Conservation (phyloP, 1,140 invertebrate species). For the Nephila pilipes region DNA sequence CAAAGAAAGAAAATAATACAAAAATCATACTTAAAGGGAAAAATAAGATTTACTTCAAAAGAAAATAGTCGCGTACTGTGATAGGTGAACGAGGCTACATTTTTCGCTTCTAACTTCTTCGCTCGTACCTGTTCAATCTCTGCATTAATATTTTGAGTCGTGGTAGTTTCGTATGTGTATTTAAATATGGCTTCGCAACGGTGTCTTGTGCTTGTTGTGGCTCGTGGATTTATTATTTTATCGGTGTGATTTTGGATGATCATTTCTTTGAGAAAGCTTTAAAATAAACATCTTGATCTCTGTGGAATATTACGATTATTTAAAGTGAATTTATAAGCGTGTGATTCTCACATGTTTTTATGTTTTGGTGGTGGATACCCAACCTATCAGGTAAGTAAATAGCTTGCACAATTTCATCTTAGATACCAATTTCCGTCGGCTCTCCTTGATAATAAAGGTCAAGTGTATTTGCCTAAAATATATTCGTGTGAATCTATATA, state of each 20-base stretch:
- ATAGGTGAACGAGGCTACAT: constrained; percentile 49
- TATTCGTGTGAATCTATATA: neutral
- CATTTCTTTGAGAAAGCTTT: neutral
- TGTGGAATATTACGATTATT: constrained; percentile 22
- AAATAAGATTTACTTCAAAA: neutral
- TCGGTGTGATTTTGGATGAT: neutral
- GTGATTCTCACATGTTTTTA: constrained; percentile 38
- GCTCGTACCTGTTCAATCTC: constrained; percentile 40
- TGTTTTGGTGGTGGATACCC: constrained; percentile 45
- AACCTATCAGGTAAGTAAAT: constrained; percentile 45
- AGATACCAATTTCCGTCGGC: constrained; percentile 12
- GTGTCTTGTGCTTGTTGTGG: constrained; percentile 48
- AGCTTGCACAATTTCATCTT: constrained; percentile 31
- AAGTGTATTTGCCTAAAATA: constrained; percentile 17
- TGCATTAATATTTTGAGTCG: constrained; percentile 68
- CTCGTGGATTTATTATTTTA: constrained; percentile 45
- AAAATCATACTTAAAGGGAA: no score
- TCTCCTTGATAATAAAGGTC: constrained; percentile 38
- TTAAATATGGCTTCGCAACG: constrained; percentile 62
- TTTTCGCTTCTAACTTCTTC: neutral
- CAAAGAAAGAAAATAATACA: neutral
- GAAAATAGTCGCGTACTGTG: neutral
- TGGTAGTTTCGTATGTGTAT: constrained; percentile 62
- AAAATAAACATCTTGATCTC: neutral
- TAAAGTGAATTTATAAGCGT: constrained; percentile 3